Evolutionary conservation across 2,888 invertebrate genomes (phyloP).

Genomic region (Gisinianus flammeolus): DNA sequence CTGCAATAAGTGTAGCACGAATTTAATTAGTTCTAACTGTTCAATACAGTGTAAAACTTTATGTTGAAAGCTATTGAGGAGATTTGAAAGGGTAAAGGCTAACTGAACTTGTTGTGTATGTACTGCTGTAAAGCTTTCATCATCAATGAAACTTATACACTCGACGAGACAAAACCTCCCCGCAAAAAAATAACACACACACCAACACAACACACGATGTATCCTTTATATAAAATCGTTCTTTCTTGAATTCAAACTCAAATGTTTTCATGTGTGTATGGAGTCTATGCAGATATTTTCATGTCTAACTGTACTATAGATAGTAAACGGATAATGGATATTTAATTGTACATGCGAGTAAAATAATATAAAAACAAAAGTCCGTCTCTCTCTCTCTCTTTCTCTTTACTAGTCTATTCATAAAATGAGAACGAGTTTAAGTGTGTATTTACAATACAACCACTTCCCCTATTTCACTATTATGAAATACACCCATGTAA

Average conservation of each 20-base stretch:
- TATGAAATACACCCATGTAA: too few species aligned
- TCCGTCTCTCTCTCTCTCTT: too few species aligned
- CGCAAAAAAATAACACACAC: background rate
- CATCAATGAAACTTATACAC: too few species aligned
- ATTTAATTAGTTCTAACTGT: constrained; percentile 32
- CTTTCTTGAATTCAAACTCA: background rate
- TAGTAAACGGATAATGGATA: background rate
- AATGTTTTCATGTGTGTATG: background rate
- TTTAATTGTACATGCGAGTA: background rate
- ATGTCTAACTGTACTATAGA: background rate
- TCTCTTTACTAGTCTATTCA: background rate
- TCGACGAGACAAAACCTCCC: background rate
- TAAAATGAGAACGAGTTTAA: background rate
- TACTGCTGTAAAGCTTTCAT: background rate
- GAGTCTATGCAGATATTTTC: background rate
- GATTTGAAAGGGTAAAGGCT: background rate
- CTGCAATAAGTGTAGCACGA: constrained; percentile 18
- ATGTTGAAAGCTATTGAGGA: background rate
- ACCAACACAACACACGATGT: background rate
- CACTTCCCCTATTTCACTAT: too few species aligned
- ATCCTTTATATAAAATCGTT: too few species aligned
- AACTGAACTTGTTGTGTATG: background rate
- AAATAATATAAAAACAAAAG: background rate
- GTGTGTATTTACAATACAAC: too few species aligned
- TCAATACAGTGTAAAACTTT: background rate